Conservation (phyloP, 2,113 vertebrate species). For the Xyrauchen texanus region DNA sequence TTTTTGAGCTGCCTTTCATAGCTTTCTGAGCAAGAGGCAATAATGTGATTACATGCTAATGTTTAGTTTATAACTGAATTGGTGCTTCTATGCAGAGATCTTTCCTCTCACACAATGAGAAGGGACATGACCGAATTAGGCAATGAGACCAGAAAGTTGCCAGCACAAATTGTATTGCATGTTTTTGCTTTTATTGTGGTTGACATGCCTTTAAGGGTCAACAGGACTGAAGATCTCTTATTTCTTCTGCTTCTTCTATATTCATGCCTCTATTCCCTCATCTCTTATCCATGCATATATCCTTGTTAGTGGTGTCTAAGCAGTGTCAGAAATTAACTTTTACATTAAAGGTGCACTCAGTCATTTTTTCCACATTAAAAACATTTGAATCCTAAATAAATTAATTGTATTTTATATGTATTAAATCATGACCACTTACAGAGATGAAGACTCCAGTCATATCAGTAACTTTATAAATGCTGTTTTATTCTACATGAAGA, state of each 20-base stretch:
- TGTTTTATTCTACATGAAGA: neutral
- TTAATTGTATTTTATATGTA: too few relatives aligned
- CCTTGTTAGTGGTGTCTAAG: neutral
- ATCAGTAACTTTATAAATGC: neutral
- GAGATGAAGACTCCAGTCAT: neutral
- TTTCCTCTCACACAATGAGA: neutral
- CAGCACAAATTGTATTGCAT: neutral
- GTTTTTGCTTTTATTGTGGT: conserved; percentile 48
- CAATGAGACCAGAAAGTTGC: neutral
- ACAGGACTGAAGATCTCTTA: conserved; percentile 50
- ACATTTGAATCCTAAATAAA: too few relatives aligned
- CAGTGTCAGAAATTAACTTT: too few relatives aligned
- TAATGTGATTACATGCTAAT: conserved; percentile 11
- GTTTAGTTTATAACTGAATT: conserved; percentile 10
- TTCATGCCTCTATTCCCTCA: conserved; percentile 28
- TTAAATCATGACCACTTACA: too few relatives aligned
- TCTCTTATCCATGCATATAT: neutral
- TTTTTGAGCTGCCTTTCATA: neutral
- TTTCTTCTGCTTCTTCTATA: conserved; percentile 53
- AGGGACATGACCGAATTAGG: neutral
- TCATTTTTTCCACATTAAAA: too few relatives aligned
- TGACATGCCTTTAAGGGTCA: conserved; percentile 20
- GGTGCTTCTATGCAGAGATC: neutral
- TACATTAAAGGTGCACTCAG: too few relatives aligned
- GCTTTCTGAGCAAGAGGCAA: neutral